phyloP scores from a whole-genome alignment of 1,140 invertebrate genomes.

The Cardiocondyla obscurior region DNA sequence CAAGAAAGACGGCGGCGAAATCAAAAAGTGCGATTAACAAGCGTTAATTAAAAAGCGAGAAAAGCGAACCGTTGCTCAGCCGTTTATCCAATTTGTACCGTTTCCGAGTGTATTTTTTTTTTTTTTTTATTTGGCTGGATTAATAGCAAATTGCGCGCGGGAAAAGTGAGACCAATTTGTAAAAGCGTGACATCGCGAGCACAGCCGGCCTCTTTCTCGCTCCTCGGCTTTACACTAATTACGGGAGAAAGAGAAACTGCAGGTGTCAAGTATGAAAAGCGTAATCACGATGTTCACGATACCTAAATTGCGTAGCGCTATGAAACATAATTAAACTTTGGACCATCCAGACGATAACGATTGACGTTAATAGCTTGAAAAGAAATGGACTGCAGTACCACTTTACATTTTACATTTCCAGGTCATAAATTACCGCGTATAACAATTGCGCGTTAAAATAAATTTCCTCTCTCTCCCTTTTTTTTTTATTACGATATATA shows the following conservation, averaged over 20 bases:
- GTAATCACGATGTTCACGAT: conserved; percentile 3
- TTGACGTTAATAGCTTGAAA: neutral
- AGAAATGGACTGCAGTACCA: neutral
- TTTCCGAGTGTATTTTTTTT: neutral
- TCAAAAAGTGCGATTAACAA: conserved; percentile 36
- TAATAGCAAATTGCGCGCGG: neutral
- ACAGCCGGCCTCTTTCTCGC: conserved; percentile 11
- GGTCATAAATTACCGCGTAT: neutral
- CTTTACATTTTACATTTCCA: neutral
- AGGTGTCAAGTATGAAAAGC: conserved; percentile 21
- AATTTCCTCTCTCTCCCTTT: neutral
- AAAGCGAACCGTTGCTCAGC: neutral
- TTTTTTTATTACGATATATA: neutral
- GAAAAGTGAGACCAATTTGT: conserved; percentile 35
- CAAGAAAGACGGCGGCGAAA: neutral
- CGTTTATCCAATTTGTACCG: conserved; percentile 1
- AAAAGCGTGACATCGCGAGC: conserved; percentile 45
- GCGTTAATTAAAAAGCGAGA: conserved; percentile 44
- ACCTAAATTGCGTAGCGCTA: neutral
- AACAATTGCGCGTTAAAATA: conserved; percentile 4
- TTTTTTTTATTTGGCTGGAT: conserved; percentile 2
- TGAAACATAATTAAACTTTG: neutral
- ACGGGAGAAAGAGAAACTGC: conserved; percentile 31
- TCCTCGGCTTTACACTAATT: conserved; percentile 21
- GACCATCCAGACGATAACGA: neutral